Base-by-base conservation (phyloP, 2,888 invertebrate species). In the Mystacides longicornis region DNA sequence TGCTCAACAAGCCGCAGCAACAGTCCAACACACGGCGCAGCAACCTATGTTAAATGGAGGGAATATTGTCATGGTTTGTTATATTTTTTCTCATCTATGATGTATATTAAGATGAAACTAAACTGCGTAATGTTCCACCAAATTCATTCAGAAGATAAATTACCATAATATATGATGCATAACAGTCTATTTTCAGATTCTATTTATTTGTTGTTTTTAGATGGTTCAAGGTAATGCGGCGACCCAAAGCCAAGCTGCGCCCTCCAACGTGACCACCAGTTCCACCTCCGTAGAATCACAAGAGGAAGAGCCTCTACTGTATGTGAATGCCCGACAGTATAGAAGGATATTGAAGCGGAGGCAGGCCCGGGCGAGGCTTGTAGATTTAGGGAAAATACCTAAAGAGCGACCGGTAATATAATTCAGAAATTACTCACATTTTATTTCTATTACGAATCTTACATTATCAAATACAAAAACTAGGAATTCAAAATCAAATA, bases 251-350 rank as follows among this genome's bases (percentile, higher is more conserved):
- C 67, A 69, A 0, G 63, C 71, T 2, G 67, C 69, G 3, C 67
- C 71, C 0, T 72, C 72, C 14, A 66, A 64, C 4, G 46, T 53
- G 19, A 48, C 42, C n/a, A 65, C 69, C 2, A 73, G 72, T 0
- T 64, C 69, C 2, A 66, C 71, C 0, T 69, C 71, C 0, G 68
- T 71, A 7, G 77, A 74, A 1, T 77, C 74, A 43, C 73, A 87
- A 0, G 96, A 96, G 68, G 96, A 97, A 67, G 97, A 97, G 67
- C 96, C 97, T 66, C 93, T 98, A 0, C 75, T 99, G 18, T 99
- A 98, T 69, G 99, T 99, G 0, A 99, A 99, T 76, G 97, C 97
- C 20, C 90, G 97, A 67, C 99, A 99, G 70, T 99, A 98, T 75
- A 88, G 94, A 68, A 81, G 97, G 58, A 99, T 99, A 67, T 76